phyloP scores from a whole-genome alignment of 2,113 vertebrate species.

The Cebus imitator region DNA sequence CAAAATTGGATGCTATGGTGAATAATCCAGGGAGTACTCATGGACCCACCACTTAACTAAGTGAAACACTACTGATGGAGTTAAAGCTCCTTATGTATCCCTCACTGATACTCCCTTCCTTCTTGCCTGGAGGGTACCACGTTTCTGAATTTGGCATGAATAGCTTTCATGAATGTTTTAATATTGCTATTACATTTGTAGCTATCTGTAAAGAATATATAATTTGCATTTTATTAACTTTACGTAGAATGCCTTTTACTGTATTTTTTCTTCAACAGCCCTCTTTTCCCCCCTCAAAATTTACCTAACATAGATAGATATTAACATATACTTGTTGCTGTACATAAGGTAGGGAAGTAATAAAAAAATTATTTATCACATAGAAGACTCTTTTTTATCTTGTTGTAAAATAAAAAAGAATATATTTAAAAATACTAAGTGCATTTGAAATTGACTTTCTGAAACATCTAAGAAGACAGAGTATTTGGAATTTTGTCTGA shows the following conservation, averaged over 20 bases:
- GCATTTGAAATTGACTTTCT: conserved; percentile 4
- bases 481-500: not conserved
- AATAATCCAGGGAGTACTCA: not conserved
- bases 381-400: not conserved
- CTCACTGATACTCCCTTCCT: not conserved
- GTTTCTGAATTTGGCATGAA: not conserved
- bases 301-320: not conserved
- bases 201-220: not conserved
- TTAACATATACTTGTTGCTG: not conserved
- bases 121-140: not conserved
- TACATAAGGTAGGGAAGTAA: not conserved
- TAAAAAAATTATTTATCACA: not conserved
- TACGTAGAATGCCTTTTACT: not conserved
- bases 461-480: not conserved
- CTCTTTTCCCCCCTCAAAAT: not conserved
- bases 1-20: not conserved
- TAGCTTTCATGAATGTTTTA: not conserved
- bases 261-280: not conserved
- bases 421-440: not conserved
- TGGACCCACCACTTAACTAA: not conserved
- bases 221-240: conserved; percentile 6
- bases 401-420: not conserved
- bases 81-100: not conserved
- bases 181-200: not conserved
- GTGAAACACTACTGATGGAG: not conserved